Evolutionary conservation across 2,888 invertebrate genomes (phyloP).

Genomic region (Hoplodrina blanda): DNA sequence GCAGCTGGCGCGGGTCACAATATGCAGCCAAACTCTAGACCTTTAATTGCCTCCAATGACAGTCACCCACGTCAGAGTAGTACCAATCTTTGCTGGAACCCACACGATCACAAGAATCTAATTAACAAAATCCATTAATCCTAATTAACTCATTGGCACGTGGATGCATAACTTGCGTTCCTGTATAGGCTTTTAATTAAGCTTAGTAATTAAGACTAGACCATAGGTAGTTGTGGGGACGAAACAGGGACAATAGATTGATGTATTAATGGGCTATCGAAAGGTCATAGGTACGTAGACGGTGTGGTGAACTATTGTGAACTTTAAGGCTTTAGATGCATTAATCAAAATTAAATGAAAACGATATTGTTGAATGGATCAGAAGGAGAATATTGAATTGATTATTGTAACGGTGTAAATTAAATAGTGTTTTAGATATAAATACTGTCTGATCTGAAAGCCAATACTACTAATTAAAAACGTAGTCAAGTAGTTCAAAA

Average conservation of each 20-base stretch:
- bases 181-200: conserved; percentile 43
- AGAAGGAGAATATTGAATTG: neutral
- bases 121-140: conserved; percentile 27
- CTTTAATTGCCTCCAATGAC: neutral
- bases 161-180: conserved; percentile 10
- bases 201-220: conserved; percentile 24
- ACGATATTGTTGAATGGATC: neutral
- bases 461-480: no score
- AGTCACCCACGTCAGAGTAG: no score
- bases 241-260: conserved; percentile 6
- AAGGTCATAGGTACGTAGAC: conserved; percentile 24
- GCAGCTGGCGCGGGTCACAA: no score
- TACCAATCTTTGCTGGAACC: neutral
- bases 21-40: no score
- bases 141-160: conserved; percentile 25
- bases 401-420: neutral
- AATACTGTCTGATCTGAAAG: no score
- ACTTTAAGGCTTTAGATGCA: neutral
- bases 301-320: neutral
- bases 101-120: neutral
- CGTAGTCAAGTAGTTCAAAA: no score
- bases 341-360: neutral
- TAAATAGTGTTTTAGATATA: neutral
- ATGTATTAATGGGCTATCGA: conserved; percentile 7
- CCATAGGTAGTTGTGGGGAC: neutral